phyloP scores from a whole-genome alignment of 2,113 vertebrate genomes.

The Synodontis membranacea region DNA sequence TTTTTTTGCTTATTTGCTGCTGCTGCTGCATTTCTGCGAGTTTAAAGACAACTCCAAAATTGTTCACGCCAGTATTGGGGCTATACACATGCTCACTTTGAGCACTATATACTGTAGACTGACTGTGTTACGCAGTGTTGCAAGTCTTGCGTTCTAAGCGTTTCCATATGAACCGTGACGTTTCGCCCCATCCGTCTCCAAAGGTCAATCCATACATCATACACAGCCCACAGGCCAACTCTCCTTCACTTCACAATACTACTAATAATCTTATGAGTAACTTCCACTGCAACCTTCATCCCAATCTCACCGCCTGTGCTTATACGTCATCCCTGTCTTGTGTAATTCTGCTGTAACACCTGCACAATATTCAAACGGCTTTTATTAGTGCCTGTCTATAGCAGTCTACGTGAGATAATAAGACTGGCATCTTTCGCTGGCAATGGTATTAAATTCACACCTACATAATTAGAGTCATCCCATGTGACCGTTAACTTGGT shows the following conservation, averaged over 20 bases:
- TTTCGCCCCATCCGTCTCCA: neutral
- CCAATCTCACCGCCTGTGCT: slow-evolving; percentile 21
- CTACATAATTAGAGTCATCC: neutral
- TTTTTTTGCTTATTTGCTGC: neutral
- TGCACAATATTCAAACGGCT: neutral
- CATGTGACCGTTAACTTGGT: neutral
- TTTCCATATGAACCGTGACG: neutral
- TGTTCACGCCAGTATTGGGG: neutral
- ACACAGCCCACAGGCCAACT: neutral
- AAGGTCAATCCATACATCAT: neutral
- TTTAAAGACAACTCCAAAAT: neutral
- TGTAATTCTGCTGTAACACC: neutral
- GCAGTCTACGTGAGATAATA: neutral
- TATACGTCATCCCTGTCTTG: slow-evolving; percentile 6
- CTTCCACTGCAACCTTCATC: slow-evolving; percentile 28
- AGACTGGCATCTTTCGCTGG: neutral
- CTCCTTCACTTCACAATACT: neutral
- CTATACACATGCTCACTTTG: neutral
- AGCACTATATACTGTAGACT: neutral
- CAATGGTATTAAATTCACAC: neutral
- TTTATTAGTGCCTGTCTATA: neutral
- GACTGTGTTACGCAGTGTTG: no score
- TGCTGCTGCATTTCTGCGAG: neutral
- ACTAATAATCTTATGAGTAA: neutral
- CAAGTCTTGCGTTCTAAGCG: neutral